Evolutionary conservation across 2,888 invertebrate species (phyloP).

Genomic region (Blastobasis lacticolella): DNA sequence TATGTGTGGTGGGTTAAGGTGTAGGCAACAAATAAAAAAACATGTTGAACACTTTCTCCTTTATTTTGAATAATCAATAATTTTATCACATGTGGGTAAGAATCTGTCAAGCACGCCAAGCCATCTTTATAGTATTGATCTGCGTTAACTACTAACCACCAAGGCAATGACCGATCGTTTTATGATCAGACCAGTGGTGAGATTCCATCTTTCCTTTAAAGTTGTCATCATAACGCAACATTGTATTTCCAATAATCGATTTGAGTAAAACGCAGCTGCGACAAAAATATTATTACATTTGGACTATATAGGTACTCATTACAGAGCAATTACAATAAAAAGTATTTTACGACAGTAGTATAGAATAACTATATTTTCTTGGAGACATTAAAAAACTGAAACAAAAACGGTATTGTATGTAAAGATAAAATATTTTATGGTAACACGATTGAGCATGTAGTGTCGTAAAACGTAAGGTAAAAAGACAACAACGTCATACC

Average conservation of each 20-base stretch:
- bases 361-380: conserved; percentile 3
- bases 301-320: neutral
- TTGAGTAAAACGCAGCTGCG: conserved; percentile 11
- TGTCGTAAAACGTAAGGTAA: conserved; percentile 21
- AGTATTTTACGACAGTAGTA: conserved; percentile 8
- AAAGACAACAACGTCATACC: conserved; percentile 15
- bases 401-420: conserved; percentile 12
- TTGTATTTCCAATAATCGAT: conserved; percentile 1
- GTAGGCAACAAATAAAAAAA: conserved; percentile 26
- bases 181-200: too few relatives aligned
- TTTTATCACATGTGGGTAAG: conserved; percentile 66
- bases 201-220: too few relatives aligned
- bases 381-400: conserved; percentile 6
- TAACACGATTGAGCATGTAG: conserved; percentile 16
- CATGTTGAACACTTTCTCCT: conserved; percentile 49
- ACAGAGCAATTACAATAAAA: conserved; percentile 10
- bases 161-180: too few relatives aligned
- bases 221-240: neutral
- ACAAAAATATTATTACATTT: neutral
- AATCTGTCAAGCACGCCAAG: conserved; percentile 61
- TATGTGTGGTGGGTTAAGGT: too few relatives aligned
- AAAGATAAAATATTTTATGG: conserved; percentile 20
- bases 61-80: conserved; percentile 66
- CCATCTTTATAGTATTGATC: conserved; percentile 28
- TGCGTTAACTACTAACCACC: too few relatives aligned